Evolutionary conservation across 37 sponge, comb jelly and placozoan species (phyloP).

Genomic region (Haliclona indistincta): DNA sequence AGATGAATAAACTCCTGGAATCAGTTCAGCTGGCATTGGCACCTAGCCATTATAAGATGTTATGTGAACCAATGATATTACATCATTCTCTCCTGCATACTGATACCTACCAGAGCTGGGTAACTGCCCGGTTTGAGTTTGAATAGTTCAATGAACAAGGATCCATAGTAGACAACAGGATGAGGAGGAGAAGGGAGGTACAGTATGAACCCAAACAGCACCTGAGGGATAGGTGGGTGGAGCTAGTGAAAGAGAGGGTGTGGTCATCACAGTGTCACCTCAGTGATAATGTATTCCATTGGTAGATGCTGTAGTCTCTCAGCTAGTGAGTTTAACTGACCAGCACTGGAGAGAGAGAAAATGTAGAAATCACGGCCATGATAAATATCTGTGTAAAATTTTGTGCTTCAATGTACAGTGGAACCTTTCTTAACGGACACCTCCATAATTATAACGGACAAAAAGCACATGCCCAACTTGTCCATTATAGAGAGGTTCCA

Average conservation of each 20-base stretch:
- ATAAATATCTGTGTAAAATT: too few relatives aligned
- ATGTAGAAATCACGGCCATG: neutral
- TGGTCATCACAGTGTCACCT: constrained; percentile 1
- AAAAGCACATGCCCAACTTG: too few relatives aligned
- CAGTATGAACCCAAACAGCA: constrained; percentile 72
- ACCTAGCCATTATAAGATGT: too few relatives aligned
- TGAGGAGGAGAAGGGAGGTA: constrained; percentile 79
- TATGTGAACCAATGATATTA: too few relatives aligned
- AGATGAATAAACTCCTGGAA: too few relatives aligned
- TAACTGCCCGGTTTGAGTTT: constrained; percentile 60
- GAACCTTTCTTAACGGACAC: too few relatives aligned
- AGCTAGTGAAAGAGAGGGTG: neutral
- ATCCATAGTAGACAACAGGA: constrained; percentile 75
- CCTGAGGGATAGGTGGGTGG: constrained; percentile 27
- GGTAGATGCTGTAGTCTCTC: constrained; percentile 29
- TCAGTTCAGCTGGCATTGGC: too few relatives aligned
- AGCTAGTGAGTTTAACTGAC: neutral
- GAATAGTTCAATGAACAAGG: constrained; percentile 84
- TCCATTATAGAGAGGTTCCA: too few relatives aligned
- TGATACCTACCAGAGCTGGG: constrained; percentile 72
- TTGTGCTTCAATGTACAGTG: too few relatives aligned
- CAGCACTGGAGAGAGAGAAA: constrained; percentile 5
- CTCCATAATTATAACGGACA: too few relatives aligned
- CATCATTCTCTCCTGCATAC: too few relatives aligned
- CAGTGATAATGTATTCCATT: constrained; percentile 39